Percentiles rank a stretch among this genome's conserved stretches.
Conservation (phyloP, 2,797 vertebrate genomes). For the Artibeus jamaicensis region DNA sequence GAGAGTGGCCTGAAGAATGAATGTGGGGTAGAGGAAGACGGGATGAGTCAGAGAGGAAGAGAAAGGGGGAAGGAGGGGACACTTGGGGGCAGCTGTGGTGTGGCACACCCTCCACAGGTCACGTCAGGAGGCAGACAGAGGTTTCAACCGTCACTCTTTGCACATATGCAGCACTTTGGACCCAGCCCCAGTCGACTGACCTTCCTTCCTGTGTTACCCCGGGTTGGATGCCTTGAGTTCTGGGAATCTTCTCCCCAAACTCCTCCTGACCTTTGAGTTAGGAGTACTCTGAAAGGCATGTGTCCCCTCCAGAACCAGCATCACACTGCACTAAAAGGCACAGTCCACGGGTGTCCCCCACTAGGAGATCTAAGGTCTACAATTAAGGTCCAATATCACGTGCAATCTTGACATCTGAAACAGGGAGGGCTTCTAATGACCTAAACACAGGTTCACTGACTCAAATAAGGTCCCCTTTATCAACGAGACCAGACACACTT, state of each 20-base stretch:
- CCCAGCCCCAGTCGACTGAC: background rate
- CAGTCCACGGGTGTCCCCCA: accelerated
- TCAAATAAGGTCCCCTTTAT: background rate
- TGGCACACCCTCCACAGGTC: background rate
- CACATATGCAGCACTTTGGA: background rate
- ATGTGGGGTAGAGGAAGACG: accelerated
- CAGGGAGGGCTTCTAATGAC: background rate
- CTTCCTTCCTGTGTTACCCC: background rate
- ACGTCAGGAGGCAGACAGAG: background rate
- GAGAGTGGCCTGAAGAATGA: background rate
- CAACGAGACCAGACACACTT: background rate
- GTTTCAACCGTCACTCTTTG: background rate
- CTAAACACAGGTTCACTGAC: background rate
- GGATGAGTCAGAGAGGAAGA: background rate
- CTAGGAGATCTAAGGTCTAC: background rate
- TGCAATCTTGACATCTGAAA: background rate
- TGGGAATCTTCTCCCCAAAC: background rate
- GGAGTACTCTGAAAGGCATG: background rate
- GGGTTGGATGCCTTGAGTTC: background rate
- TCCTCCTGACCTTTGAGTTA: background rate
- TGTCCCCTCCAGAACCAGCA: background rate
- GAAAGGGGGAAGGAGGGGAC: background rate
- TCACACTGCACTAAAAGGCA: background rate
- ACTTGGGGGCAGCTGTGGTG: background rate
- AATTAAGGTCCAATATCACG: background rate